Evolutionary conservation across 1,140 invertebrate species (phyloP), one percentile per base, ranked within the genome.

Genomic region (Eriosoma lanigerum): DNA sequence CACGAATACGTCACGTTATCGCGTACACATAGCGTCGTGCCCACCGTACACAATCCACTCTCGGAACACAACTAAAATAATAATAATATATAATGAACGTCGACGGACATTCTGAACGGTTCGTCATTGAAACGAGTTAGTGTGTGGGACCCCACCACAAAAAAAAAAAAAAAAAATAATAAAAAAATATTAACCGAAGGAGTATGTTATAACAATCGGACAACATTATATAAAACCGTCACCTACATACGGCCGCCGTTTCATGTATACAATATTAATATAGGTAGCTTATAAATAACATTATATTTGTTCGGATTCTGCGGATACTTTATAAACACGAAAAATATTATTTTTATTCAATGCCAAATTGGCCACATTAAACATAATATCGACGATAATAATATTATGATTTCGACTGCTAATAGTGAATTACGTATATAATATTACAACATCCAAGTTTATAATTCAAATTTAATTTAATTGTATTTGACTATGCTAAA

Each of bases 221-320:
- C 66, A 64, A 64, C 62, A 64, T 64, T 64, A 29, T 64, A 64
- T 38, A 38, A 38, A 21, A 64, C 60, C 29, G n/a, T 64, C 62
- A 38, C 44, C 38, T 24, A 68, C 66, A 15, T 26, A 60, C 13
- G n/a, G 12, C 64, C 38, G 32, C 21, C 29, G 60, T 17, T 62
- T 32, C 19, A 32, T 62, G 5, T n/a, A 26, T 62, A 32, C 26
- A 19, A 10, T 19, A 12, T 29, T 21, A 62, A 17, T 29, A 10
- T 19, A 32, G 5, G 6, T 10, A 62, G 26, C 26, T 26, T 9
- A 5, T 29, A 29, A 0, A n/a, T n/a, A n/a, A 5, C 13, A 1
- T 10, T 60, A 26, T 10, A 10, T 1, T n/a, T 50, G 48, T 56
- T 75, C 52, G 72, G 72, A 75, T 56, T 44, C 72, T 75, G 72